Conservation (phyloP, 2,888 invertebrate genomes). For the Parasteatoda lunata region DNA sequence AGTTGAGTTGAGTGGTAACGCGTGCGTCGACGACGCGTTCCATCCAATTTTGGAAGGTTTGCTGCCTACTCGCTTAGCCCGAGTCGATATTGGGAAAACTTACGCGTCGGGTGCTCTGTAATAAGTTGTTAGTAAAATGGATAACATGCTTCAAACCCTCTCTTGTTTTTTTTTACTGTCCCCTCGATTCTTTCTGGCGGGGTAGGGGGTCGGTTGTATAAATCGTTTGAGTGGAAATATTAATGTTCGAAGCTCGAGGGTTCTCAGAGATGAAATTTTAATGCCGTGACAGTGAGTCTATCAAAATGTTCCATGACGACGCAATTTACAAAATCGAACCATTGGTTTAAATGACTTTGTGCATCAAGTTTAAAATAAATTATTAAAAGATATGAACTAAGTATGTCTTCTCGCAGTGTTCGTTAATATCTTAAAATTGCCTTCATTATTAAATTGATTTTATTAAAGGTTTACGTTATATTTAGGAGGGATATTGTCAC, state of each 20-base stretch:
- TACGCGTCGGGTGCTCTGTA: constrained; percentile 7
- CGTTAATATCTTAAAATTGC: too few species aligned
- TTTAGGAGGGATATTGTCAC: too few species aligned
- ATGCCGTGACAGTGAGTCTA: neutral
- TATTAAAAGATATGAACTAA: too few species aligned
- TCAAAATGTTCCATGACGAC: too few species aligned
- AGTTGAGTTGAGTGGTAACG: neutral
- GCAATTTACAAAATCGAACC: too few species aligned
- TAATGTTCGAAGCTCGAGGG: constrained; percentile 2
- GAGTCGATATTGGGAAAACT: constrained; percentile 54
- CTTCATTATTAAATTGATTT: too few species aligned
- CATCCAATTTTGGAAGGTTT: constrained; percentile 34
- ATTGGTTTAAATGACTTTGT: too few species aligned
- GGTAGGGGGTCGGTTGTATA: neutral
- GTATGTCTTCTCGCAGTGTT: too few species aligned
- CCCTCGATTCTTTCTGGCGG: neutral
- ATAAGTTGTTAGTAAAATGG: constrained; percentile 51
- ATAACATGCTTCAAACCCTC: constrained; percentile 13
- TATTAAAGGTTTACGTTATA: too few species aligned
- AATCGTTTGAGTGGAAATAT: constrained; percentile 1
- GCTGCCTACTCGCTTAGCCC: constrained; percentile 18
- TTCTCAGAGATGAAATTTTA: neutral
- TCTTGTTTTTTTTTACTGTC: constrained; percentile 5
- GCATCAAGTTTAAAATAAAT: too few species aligned
- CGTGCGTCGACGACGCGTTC: constrained; percentile 10